Conservation (phyloP, 2,113 vertebrate species). For the Campylomormyrus tamandua region DNA sequence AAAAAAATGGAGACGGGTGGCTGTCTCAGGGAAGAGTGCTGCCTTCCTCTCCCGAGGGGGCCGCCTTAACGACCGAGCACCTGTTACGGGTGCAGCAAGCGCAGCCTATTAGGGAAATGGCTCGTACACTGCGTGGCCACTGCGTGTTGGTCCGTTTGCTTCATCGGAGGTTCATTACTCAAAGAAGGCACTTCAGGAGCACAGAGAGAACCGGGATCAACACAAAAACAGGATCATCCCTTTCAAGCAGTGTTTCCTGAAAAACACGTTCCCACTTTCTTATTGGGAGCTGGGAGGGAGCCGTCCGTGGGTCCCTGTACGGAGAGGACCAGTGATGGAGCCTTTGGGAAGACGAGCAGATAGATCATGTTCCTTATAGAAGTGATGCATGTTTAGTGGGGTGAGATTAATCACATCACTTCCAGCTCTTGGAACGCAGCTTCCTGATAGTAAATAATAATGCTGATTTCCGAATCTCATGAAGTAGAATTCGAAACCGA, state of each 20-base stretch:
- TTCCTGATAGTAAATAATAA: background rate
- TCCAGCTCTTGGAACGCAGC: background rate
- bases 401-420: background rate
- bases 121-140: background rate
- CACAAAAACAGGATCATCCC: background rate
- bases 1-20: background rate
- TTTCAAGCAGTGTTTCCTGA: background rate
- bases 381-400: background rate
- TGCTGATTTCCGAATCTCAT: background rate
- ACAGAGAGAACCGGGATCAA: background rate
- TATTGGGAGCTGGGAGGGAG: background rate
- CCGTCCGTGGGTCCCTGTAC: background rate
- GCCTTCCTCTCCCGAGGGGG: background rate
- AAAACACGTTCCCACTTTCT: background rate
- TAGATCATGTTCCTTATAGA: background rate
- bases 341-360: constrained; percentile 10
- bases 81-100: background rate
- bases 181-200: background rate
- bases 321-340: background rate
- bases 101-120: background rate
- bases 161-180: background rate
- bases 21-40: background rate
- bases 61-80: background rate
- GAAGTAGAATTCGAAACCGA: background rate
- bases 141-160: background rate